phyloP scores from a whole-genome alignment of 2,888 invertebrate genomes.

The Eupithecia abbreviata region DNA sequence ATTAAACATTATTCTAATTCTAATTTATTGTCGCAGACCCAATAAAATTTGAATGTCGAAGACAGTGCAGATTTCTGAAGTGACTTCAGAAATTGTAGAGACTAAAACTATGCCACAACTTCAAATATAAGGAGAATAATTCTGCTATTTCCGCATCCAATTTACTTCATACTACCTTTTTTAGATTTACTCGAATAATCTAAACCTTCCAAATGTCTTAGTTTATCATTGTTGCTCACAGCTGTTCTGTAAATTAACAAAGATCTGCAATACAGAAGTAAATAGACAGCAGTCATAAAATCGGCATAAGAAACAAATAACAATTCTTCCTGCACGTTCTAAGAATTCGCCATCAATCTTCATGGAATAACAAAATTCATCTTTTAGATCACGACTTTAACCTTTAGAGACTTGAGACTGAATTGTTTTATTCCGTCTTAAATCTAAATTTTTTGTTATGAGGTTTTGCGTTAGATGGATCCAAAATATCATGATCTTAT shows the following conservation, averaged over 20 bases:
- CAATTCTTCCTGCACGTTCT: conserved; percentile 12
- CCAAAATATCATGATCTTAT: not conserved
- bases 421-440: conserved; percentile 15
- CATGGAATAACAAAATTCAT: conserved; percentile 48
- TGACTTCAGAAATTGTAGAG: not conserved
- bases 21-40: no score
- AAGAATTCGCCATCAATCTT: conserved; percentile 42
- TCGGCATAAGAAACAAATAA: not conserved
- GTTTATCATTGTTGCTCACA: no score
- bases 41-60: no score
- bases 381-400: conserved; percentile 51
- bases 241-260: not conserved
- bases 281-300: not conserved
- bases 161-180: not conserved
- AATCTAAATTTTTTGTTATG: not conserved
- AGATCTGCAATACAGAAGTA: not conserved
- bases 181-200: not conserved
- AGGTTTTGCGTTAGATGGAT: not conserved
- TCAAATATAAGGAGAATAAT: not conserved
- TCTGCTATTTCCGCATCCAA: not conserved
- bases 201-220: not conserved
- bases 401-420: conserved; percentile 42
- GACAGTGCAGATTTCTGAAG: not conserved
- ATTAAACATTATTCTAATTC: not conserved
- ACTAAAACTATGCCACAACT: not conserved